Base-by-base conservation (phyloP, 2,797 vertebrate species). In the Enteromius mattozi region DNA sequence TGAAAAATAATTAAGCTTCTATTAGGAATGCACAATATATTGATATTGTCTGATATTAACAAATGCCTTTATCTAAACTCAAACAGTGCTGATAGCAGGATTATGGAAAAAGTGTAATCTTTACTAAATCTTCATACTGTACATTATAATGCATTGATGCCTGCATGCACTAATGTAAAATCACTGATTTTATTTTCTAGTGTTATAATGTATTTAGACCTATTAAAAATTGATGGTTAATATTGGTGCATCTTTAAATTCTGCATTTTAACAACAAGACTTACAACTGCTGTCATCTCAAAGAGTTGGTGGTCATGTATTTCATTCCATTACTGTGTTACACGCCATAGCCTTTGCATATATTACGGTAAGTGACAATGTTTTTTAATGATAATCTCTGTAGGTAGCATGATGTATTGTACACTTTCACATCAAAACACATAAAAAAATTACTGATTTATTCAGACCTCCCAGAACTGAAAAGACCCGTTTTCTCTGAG, bases 401-500 rank as follows among this genome's bases (percentile, higher is more conserved):
- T 74, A 47, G 30, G 27, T 40, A 61, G 21, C 16, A 9, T 76
- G 59, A 83, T 68, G 76, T 68, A 83, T 76, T 33, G n/a, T 6
- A 27, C 17, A 75, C 56, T 75, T 75, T 24, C 27, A 65, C 27
- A 51, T 81, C 37, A 61, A 72, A 81, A 59, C 17, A 19, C 30
- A 42, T 0, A 17, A 66, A 14, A 14, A 75, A 35, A 83, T 54
- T 45, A 54, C 21, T 76, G 71, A 76, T 76, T 66, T 68, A 61
- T 49, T n/a, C 33, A 59, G 71, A 68, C 81, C 81, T 83, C 71
- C 77, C 71, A 54, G 61, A 8, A 82, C 17, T 9, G 27, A 49
- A 74, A 71, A 72, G 13, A 35, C 24, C 3, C 0, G n/a, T 45
- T 82, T 82, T 27, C 59, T 82, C 45, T 3, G 33, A 30, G 35